Conservation (phyloP, 2,113 vertebrate species). For the Ammospiza nelsoni region DNA sequence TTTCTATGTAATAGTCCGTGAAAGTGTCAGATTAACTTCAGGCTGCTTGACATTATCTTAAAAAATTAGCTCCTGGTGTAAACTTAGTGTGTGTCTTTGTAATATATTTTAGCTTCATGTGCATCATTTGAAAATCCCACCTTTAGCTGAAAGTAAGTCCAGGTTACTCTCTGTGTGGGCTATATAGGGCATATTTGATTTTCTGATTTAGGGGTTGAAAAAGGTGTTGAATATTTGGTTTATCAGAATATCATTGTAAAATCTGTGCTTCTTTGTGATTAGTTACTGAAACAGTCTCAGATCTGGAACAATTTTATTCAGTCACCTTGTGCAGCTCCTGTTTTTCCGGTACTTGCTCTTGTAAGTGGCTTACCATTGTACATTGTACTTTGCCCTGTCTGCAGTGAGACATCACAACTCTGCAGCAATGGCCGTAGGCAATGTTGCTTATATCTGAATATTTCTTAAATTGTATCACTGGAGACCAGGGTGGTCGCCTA, state of each 20-base stretch:
- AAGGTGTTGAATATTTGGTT: background rate
- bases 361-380: fast-evolving
- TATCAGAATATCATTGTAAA: background rate
- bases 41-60: background rate
- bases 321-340: background rate
- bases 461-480: background rate
- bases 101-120: background rate
- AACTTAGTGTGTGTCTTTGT: background rate
- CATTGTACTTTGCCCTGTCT: background rate
- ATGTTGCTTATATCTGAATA: background rate
- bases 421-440: background rate
- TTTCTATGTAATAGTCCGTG: background rate
- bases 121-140: background rate
- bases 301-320: background rate
- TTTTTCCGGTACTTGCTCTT: background rate
- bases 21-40: background rate
- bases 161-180: background rate
- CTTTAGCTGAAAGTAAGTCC: background rate
- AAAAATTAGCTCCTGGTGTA: background rate
- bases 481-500: background rate
- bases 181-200: background rate
- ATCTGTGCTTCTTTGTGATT: background rate
- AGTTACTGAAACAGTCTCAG: background rate
- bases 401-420: background rate
- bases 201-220: background rate